Conservation (phyloP, 2,797 vertebrate genomes). For the Mormyrus proboscirostris region DNA sequence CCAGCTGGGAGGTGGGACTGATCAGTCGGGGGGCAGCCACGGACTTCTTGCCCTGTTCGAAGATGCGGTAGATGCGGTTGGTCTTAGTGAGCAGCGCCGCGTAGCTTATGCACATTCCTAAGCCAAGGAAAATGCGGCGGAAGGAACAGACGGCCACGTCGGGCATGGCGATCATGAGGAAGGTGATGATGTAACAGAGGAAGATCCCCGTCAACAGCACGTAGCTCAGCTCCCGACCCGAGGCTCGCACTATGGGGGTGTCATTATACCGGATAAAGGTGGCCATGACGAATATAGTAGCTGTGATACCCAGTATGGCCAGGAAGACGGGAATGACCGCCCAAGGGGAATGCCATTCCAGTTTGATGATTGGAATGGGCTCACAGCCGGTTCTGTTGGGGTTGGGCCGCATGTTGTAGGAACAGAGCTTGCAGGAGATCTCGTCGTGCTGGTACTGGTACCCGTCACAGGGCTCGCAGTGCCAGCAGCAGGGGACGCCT, state of each 20-base stretch:
- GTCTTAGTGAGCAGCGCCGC: conserved; percentile 95
- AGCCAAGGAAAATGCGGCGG: conserved; percentile 86
- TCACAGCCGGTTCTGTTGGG: conserved; percentile 87
- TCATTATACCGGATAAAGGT: conserved; percentile 94
- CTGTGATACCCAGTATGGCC: conserved; percentile 92
- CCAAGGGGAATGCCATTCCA: conserved; percentile 98
- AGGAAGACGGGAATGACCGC: conserved; percentile 91
- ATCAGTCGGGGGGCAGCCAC: conserved; percentile 91
- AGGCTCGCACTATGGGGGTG: conserved; percentile 91
- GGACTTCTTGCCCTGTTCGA: conserved; percentile 95
- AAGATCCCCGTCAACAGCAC: conserved; percentile 94
- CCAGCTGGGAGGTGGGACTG: conserved; percentile 93
- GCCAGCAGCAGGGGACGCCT: conserved; percentile 95
- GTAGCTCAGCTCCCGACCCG: conserved; percentile 92
- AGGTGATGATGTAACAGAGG: conserved; percentile 96
- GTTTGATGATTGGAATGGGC: conserved; percentile 90
- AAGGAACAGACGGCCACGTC: conserved; percentile 89
- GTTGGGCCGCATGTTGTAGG: conserved; percentile 86
- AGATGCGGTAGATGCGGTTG: conserved; percentile 96
- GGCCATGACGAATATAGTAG: conserved; percentile 95
- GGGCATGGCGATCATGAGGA: conserved; percentile 96
- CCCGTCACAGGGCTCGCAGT: conserved; percentile 89
- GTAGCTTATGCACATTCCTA: conserved; percentile 99
- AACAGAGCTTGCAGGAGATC: conserved; percentile 84
- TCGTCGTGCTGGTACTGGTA: conserved; percentile 95